phyloP scores from a whole-genome alignment of 2,888 invertebrate genomes.

The Caenorhabditis sulstoni region DNA sequence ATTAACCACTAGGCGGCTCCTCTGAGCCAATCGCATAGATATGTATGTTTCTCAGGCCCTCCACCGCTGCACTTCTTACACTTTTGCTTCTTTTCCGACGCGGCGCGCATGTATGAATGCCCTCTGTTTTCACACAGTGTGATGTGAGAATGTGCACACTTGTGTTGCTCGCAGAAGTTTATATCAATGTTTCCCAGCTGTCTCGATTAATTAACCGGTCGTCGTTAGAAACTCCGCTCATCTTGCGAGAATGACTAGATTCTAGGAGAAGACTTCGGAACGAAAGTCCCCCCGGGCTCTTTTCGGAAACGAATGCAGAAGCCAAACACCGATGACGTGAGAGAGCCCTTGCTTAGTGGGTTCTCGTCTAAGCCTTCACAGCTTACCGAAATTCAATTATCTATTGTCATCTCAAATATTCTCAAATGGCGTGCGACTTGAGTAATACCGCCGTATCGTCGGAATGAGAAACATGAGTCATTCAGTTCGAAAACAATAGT shows the following conservation, averaged over 20 bases:
- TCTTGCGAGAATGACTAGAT: background rate
- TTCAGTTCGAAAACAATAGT: background rate
- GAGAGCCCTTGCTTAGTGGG: too few relatives aligned
- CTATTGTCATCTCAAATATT: constrained; percentile 1
- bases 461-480: too few relatives aligned
- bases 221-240: too few relatives aligned
- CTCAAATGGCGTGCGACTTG: constrained; percentile 18
- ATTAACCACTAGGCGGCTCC: constrained; percentile 19
- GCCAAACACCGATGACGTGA: too few relatives aligned
- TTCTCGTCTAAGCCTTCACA: background rate
- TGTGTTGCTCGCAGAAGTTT: too few relatives aligned
- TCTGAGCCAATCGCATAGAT: constrained; percentile 4
- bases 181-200: too few relatives aligned
- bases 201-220: constrained; percentile 11
- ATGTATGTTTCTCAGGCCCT: constrained; percentile 29
- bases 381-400: constrained; percentile 7
- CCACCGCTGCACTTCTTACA: constrained; percentile 21
- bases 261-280: constrained; percentile 1
- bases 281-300: background rate
- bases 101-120: constrained; percentile 18
- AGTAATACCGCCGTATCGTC: too few relatives aligned
- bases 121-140: constrained; percentile 5
- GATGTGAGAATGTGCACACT: constrained; percentile 5
- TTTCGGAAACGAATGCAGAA: too few relatives aligned
- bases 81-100: constrained; percentile 2